phyloP scores from a whole-genome alignment of 2,888 invertebrate genomes.

The Lithodes maja region DNA sequence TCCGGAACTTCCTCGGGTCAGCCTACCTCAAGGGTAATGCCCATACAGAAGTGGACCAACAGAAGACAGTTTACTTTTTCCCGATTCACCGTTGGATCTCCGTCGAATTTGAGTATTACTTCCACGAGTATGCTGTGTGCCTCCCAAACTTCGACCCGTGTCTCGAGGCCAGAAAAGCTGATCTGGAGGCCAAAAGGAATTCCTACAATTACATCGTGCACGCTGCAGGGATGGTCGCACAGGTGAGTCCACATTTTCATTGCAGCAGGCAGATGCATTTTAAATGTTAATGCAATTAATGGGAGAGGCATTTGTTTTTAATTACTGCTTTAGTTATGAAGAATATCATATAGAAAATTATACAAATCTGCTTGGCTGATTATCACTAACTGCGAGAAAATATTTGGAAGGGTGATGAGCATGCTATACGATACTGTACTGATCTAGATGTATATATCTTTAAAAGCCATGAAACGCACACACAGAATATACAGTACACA shows the following conservation, averaged over 20 bases:
- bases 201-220: constrained; percentile 73
- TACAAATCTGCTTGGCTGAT: too few relatives aligned
- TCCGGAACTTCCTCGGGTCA: constrained; percentile 21
- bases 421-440: too few relatives aligned
- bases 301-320: too few relatives aligned
- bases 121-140: constrained; percentile 74
- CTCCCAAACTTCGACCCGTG: constrained; percentile 75
- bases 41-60: not conserved
- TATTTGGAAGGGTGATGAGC: too few relatives aligned
- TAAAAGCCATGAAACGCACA: too few relatives aligned
- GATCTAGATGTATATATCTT: too few relatives aligned
- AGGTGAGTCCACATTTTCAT: constrained; percentile 71
- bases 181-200: constrained; percentile 74
- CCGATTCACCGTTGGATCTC: constrained; percentile 76
- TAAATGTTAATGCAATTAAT: too few relatives aligned
- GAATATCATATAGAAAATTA: too few relatives aligned
- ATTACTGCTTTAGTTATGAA: too few relatives aligned
- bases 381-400: too few relatives aligned
- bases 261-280: too few relatives aligned
- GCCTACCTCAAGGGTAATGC: constrained; percentile 8
- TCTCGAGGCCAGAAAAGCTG: constrained; percentile 73
- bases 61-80: constrained; percentile 71
- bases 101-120: constrained; percentile 73
- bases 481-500: too few relatives aligned
- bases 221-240: constrained; percentile 72